These are phyloP conservation scores for Sinella curviseta DNA, from an alignment of 1,140 invertebrate genomes.

Conservation along the genomic window DNA sequence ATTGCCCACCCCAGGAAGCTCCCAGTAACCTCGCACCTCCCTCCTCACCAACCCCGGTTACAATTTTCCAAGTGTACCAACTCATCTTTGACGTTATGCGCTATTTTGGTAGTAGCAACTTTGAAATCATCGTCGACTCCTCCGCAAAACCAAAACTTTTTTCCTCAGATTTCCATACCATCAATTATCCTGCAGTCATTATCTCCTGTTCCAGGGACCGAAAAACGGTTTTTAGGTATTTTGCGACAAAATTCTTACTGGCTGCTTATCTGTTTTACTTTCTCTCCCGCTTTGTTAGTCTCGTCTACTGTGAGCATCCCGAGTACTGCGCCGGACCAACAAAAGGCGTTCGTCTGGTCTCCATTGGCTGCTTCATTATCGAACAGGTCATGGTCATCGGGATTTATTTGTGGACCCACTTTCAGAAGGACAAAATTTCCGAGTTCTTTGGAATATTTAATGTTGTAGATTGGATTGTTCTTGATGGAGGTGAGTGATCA, in stretches of 20 bases:
- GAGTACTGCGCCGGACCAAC: neutral
- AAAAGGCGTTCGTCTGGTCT: neutral
- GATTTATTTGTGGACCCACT: neutral
- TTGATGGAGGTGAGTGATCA: too few relatives aligned
- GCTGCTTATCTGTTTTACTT: neutral
- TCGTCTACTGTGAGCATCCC: neutral
- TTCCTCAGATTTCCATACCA: too few relatives aligned
- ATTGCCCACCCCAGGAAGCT: too few relatives aligned
- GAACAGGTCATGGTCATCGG: neutral
- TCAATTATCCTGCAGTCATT: too few relatives aligned
- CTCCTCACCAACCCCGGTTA: neutral
- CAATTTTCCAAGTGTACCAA: neutral
- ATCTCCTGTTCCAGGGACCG: neutral
- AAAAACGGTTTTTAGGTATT: neutral
- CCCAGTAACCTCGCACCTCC: too few relatives aligned
- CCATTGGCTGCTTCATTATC: neutral
- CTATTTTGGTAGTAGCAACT: neutral
- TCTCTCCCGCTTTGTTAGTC: neutral
- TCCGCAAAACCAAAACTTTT: too few relatives aligned
- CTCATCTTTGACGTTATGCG: neutral
- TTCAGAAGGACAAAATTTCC: neutral
- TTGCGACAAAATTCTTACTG: neutral
- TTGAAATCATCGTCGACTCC: neutral
- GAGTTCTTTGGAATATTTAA: too few relatives aligned
- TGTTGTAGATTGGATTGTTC: too few relatives aligned